Conservation (phyloP, 2,797 vertebrate species). For the Rhinogobio ventralis region DNA sequence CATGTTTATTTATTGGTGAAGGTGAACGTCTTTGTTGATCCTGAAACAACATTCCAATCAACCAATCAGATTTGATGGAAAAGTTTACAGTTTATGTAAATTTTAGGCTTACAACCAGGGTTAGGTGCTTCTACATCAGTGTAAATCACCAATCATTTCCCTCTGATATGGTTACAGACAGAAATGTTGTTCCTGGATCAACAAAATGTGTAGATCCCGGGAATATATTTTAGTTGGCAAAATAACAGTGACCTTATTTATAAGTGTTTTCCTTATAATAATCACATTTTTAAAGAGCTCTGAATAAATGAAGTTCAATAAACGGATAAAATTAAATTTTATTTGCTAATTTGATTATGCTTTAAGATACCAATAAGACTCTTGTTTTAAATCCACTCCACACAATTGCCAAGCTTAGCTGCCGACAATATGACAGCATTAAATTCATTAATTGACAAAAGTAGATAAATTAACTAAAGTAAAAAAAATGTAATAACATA, state of each 20-base stretch:
- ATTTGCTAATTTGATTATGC: neutral
- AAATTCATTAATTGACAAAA: neutral
- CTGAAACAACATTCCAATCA: neutral
- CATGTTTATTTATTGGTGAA: neutral
- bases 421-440: neutral
- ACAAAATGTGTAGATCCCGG: neutral
- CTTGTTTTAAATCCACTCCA: neutral
- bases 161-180: too few species aligned
- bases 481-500: neutral
- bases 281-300: neutral
- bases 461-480: neutral
- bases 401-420: neutral
- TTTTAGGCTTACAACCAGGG: too few species aligned
- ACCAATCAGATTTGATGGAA: neutral
- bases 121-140: too few species aligned
- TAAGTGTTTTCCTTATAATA: neutral
- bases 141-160: too few species aligned
- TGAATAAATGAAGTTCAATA: neutral
- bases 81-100: too few species aligned
- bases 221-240: neutral
- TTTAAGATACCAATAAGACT: neutral
- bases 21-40: neutral
- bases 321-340: neutral
- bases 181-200: too few species aligned
- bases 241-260: neutral